phyloP scores from a whole-genome alignment of 2,888 invertebrate genomes.

The Ophion obscuratus region DNA sequence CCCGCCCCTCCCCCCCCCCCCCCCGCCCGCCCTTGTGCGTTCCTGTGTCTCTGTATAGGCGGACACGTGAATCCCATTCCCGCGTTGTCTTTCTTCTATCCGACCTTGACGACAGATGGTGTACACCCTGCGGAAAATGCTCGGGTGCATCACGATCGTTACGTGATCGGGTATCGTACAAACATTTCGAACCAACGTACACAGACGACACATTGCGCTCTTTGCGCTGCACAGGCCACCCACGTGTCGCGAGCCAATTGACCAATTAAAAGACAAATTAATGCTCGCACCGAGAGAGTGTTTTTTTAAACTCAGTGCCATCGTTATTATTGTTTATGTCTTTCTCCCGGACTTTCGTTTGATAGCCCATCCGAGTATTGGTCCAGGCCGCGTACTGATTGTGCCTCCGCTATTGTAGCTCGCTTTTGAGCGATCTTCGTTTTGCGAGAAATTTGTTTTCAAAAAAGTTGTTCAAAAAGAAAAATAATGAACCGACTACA shows the following conservation, averaged over 20 bases:
- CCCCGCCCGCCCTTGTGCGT: slow-evolving; percentile 18
- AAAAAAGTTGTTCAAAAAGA: neutral
- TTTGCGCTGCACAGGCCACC: neutral
- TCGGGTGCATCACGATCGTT: slow-evolving; percentile 38
- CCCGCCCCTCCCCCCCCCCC: neutral
- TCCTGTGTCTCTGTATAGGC: slow-evolving; percentile 36
- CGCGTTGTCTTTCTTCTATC: slow-evolving; percentile 7
- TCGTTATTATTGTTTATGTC: neutral
- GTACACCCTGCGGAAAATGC: slow-evolving; percentile 51
- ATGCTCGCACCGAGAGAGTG: neutral
- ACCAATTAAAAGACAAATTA: neutral
- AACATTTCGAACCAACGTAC: slow-evolving; percentile 35
- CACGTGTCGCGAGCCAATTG: slow-evolving; percentile 1
- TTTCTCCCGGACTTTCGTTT: too few species aligned
- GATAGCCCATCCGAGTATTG: too few species aligned
- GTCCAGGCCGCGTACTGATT: too few species aligned
- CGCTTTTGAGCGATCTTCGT: too few species aligned
- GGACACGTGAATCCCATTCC: slow-evolving; percentile 41
- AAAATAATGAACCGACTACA: neutral
- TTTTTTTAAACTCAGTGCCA: neutral
- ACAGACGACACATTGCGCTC: slow-evolving; percentile 12
- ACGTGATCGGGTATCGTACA: slow-evolving; percentile 41
- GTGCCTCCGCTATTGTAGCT: too few species aligned
- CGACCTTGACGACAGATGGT: slow-evolving; percentile 63
- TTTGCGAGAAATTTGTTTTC: too few species aligned